These are phyloP conservation scores for Artemia sinica DNA, from an alignment of 2,888 invertebrate species.

Conservation along the genomic window DNA sequence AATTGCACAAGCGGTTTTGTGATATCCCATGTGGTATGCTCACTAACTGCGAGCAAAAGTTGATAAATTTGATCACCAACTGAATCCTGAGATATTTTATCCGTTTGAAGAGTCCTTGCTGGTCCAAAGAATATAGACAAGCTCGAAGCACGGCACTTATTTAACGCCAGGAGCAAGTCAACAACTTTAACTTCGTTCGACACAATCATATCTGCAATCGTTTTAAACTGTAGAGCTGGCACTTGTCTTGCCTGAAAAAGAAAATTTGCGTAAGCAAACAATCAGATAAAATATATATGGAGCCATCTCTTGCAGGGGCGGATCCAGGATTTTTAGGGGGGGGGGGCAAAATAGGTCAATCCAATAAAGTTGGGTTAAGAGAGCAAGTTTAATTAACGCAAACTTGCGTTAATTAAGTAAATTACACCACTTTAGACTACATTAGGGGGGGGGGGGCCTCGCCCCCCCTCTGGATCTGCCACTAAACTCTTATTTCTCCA, in stretches of 20 bases:
- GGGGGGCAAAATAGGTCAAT: too few species aligned
- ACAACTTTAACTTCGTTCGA: constrained; percentile 65
- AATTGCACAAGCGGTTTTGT: constrained; percentile 49
- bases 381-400: too few species aligned
- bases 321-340: too few species aligned
- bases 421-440: too few species aligned
- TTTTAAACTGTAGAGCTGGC: background rate
- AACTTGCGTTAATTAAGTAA: too few species aligned
- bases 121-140: constrained; percentile 47
- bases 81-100: background rate
- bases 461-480: too few species aligned
- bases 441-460: too few species aligned
- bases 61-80: constrained; percentile 3
- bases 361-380: too few species aligned
- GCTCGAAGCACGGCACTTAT: constrained; percentile 53
- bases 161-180: constrained; percentile 57
- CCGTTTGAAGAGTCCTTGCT: constrained; percentile 26
- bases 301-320: too few species aligned
- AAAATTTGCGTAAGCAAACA: background rate
- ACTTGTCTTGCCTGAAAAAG: constrained; percentile 10
- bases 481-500: too few species aligned
- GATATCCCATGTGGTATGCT: constrained; percentile 7
- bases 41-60: background rate
- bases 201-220: constrained; percentile 32
- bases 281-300: too few species aligned